These are phyloP conservation scores for Apis mellifera DNA, from an alignment of 1,140 invertebrate genomes.

Conservation along the genomic window Amel_HAv3.1 CM009940.2:9703001-9703500, in stretches of 20 bases:
- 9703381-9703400: not conserved
- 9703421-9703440: conserved; percentile 8
- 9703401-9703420: conserved; percentile 19
- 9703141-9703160: conserved; percentile 73
- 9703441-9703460: conserved; percentile 40
- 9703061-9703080: conserved; percentile 41
- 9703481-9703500: conserved; percentile 31
- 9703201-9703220: conserved; percentile 57
- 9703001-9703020: conserved; percentile 65
- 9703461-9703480: conserved; percentile 61
- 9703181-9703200: conserved; percentile 33
- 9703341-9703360: not conserved
- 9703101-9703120: conserved; percentile 25
- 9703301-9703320: too few species aligned
- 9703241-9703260: too few species aligned
- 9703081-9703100: conserved; percentile 18
- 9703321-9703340: too few species aligned
- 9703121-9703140: conserved; percentile 13
- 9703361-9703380: too few species aligned
- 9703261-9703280: too few species aligned
- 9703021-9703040: conserved; percentile 69
- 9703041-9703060: conserved; percentile 52
- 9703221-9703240: conserved; percentile 13
- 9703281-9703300: too few species aligned
- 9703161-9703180: conserved; percentile 69